Percentiles rank a stretch among this genome's conserved stretches.
These are phyloP conservation scores for Poeciliopsis gracilis DNA, from an alignment of 2,797 vertebrate species.

Conservation along the genomic window DNA sequence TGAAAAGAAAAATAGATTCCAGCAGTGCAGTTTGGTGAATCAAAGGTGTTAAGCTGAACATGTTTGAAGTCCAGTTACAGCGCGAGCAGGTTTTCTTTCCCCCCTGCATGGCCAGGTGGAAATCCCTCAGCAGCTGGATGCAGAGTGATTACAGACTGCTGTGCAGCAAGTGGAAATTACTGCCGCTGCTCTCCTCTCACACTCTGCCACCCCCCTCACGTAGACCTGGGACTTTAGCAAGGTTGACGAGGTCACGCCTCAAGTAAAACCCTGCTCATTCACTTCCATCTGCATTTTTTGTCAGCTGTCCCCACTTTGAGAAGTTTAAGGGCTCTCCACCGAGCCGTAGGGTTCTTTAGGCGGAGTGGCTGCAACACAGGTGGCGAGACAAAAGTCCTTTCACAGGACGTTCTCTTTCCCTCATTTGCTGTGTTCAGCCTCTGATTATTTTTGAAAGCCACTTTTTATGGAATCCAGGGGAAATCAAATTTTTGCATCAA, in stretches of 20 bases:
- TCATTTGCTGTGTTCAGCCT: neutral
- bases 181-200: constrained; percentile 35
- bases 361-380: constrained; percentile 18
- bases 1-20: constrained; percentile 8
- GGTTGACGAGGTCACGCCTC: constrained; percentile 55
- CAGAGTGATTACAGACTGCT: constrained; percentile 59
- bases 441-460: constrained; percentile 21
- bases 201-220: constrained; percentile 15
- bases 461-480: neutral
- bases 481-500: constrained; percentile 6
- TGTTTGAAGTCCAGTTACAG: constrained; percentile 27
- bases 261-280: constrained; percentile 26
- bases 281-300: constrained; percentile 24
- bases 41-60: constrained; percentile 30
- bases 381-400: constrained; percentile 19
- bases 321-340: constrained; percentile 33
- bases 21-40: constrained; percentile 22
- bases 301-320: constrained; percentile 14
- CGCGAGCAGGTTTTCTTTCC: constrained; percentile 13
- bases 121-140: constrained; percentile 57
- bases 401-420: constrained; percentile 19
- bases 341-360: constrained; percentile 39
- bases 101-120: constrained; percentile 41
- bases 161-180: constrained; percentile 48
- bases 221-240: constrained; percentile 43